Percentiles rank a stretch among this genome's conserved stretches.
Evolutionary conservation across 1,140 invertebrate species (phyloP).

Genomic region (Eciton burchellii): DNA sequence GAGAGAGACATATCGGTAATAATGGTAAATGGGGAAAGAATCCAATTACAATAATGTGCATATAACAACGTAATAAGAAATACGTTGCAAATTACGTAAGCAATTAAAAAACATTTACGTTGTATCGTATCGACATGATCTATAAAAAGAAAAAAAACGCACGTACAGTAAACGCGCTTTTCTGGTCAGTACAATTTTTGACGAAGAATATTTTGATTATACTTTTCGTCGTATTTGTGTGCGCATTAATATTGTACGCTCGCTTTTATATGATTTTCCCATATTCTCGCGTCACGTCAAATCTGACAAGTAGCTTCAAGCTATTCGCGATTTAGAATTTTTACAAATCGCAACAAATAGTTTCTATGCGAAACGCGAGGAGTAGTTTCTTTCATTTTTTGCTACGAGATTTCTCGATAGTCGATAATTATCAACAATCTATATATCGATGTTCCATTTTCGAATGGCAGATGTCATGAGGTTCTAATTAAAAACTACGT

Average conservation of each 20-base stretch:
- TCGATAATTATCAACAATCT: constrained; percentile 33
- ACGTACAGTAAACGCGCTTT: constrained; percentile 4
- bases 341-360: constrained; percentile 9
- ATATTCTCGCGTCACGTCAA: neutral
- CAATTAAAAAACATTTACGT: constrained; percentile 40
- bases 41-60: constrained; percentile 24
- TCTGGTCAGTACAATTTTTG: constrained; percentile 14
- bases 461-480: constrained; percentile 29
- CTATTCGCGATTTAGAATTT: constrained; percentile 11
- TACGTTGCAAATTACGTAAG: constrained; percentile 24
- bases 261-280: neutral
- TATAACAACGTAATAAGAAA: constrained; percentile 19
- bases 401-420: constrained; percentile 11
- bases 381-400: constrained; percentile 7
- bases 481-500: constrained; percentile 17
- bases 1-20: constrained; percentile 70
- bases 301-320: constrained; percentile 23
- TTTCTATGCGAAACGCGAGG: constrained; percentile 22
- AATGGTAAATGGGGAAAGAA: neutral
- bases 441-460: constrained; percentile 38
- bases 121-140: constrained; percentile 3
- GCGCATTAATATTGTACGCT: constrained; percentile 1
- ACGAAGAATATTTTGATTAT: neutral
- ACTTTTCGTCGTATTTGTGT: constrained; percentile 38
- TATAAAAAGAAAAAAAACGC: constrained; percentile 22